phyloP scores from a whole-genome alignment of 2,888 invertebrate genomes.

The Hyposoter didymator region DNA sequence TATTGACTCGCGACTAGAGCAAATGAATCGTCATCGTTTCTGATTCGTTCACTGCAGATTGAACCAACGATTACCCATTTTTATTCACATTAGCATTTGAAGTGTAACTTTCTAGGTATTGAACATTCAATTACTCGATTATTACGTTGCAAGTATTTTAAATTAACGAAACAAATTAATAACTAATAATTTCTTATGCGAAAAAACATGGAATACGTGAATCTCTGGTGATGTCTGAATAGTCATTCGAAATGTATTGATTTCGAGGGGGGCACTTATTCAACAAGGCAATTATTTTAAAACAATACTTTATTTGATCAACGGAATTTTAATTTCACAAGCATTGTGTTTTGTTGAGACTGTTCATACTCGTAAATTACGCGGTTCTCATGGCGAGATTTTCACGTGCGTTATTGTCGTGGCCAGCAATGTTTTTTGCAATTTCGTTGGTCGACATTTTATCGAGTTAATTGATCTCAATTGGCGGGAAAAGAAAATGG shows the following conservation, averaged over 20 bases:
- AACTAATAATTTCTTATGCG: not conserved
- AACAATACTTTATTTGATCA: not conserved
- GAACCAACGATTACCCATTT: not conserved
- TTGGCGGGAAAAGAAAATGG: not conserved
- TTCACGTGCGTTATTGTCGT: conserved; percentile 22
- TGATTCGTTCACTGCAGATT: conserved; percentile 4
- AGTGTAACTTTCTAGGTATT: not conserved
- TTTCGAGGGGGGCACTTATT: not conserved
- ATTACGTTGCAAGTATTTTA: no score
- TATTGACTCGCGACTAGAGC: conserved; percentile 50
- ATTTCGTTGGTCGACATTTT: conserved; percentile 11
- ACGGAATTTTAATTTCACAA: not conserved
- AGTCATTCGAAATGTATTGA: not conserved
- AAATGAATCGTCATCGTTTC: conserved; percentile 19
- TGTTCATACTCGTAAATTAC: conserved; percentile 1
- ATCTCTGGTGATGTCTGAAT: not conserved
- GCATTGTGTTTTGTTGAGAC: no score
- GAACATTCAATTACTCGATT: not conserved
- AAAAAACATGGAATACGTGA: not conserved
- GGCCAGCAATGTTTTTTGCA: conserved; percentile 1
- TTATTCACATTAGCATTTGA: not conserved
- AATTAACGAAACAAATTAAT: not conserved
- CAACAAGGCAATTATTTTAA: not conserved
- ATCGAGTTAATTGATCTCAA: conserved; percentile 14
- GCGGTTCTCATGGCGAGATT: not conserved